A percentile compares a stretch with the other conserved stretches of the same genome.
These are phyloP conservation scores for human (Homo sapiens) DNA, from an alignment of 2,113 vertebrate species.

Conservation along the genomic window GRCh38 chr2:55804501-55805000, in stretches of 20 bases:
- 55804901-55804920: conserved; percentile 63
- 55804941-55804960: conserved; percentile 65
- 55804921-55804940: conserved; percentile 66
- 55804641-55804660: conserved; percentile 28
- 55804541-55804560: neutral
- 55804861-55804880: conserved; percentile 74
- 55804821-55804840: conserved; percentile 72
- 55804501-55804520: conserved; percentile 27
- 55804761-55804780: conserved; percentile 72
- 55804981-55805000: conserved; percentile 38
- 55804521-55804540: neutral
- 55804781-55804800: conserved; percentile 76
- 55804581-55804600: conserved; percentile 51
- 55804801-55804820: conserved; percentile 52
- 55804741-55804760: conserved; percentile 61
- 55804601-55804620: neutral
- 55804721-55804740: conserved; percentile 73
- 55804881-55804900: conserved; percentile 69
- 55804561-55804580: neutral
- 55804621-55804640: neutral
- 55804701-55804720: conserved; percentile 51
- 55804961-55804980: conserved; percentile 55
- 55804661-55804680: conserved; percentile 36
- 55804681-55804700: conserved; percentile 65
- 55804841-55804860: conserved; percentile 68